phyloP scores from a whole-genome alignment of 2,888 invertebrate genomes.

The Euphydryas editha region DNA sequence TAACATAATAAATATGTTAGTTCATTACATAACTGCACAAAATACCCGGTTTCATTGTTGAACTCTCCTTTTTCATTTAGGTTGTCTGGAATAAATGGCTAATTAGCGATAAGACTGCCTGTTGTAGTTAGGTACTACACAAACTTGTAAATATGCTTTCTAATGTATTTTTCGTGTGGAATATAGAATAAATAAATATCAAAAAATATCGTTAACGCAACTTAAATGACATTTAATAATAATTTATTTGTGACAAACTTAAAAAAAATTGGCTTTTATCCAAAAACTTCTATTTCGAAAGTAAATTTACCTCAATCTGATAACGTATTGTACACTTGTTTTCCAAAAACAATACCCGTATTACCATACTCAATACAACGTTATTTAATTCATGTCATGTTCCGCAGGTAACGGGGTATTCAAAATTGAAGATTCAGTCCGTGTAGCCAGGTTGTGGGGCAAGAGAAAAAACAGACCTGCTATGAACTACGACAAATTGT shows the following conservation, averaged over 20 bases:
- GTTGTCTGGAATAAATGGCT: too few species aligned
- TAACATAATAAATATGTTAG: constrained; percentile 11
- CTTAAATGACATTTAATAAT: not conserved
- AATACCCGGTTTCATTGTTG: too few species aligned
- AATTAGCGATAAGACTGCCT: too few species aligned
- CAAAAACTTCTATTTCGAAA: constrained; percentile 11
- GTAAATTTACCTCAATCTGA: constrained; percentile 22
- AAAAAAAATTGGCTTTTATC: not conserved
- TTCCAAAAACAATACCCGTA: constrained; percentile 36
- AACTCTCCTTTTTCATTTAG: too few species aligned
- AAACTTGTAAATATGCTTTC: too few species aligned
- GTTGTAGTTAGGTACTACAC: too few species aligned
- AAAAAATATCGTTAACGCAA: not conserved
- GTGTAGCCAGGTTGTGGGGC: constrained; percentile 99
- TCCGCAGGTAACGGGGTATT: constrained; percentile 92
- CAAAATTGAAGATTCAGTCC: constrained; percentile 99
- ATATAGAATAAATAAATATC: too few species aligned
- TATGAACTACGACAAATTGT: constrained; percentile 99
- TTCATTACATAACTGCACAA: too few species aligned
- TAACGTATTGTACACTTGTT: constrained; percentile 22
- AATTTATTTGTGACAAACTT: not conserved
- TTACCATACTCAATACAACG: constrained; percentile 41
- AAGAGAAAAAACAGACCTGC: constrained; percentile 98
- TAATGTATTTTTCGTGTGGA: too few species aligned
- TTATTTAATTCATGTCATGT: constrained; percentile 67